A percentile compares a stretch with the other conserved stretches of the same genome.
phyloP scores from a whole-genome alignment of 2,888 invertebrate genomes.

The Catocala fraxini region DNA sequence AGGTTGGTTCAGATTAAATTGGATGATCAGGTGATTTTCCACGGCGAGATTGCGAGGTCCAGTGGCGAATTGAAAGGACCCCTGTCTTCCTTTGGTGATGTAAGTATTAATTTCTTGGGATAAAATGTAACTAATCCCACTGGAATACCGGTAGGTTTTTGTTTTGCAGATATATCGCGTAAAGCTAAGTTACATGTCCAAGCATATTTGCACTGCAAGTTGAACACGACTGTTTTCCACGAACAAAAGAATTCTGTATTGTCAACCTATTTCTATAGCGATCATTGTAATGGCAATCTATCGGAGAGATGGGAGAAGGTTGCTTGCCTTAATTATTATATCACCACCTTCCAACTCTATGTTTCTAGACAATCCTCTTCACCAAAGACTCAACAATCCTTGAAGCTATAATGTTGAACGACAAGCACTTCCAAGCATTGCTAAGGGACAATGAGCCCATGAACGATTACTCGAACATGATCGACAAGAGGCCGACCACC shows the following conservation, averaged over 20 bases:
- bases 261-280: too few species aligned
- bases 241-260: too few species aligned
- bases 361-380: conserved; percentile 92
- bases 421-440: conserved; percentile 76
- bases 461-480: conserved; percentile 53
- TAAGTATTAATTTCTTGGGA: conserved; percentile 63
- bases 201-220: too few species aligned
- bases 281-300: not conserved
- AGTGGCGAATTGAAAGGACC: conserved; percentile 91
- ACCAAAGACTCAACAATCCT: conserved; percentile 92
- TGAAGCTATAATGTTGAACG: conserved; percentile 78
- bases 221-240: too few species aligned
- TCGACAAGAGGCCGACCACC: conserved; percentile 88
- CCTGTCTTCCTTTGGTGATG: conserved; percentile 91
- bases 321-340: too few species aligned
- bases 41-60: conserved; percentile 93
- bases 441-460: conserved; percentile 75
- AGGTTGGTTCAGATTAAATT: conserved; percentile 90
- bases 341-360: not conserved
- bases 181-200: too few species aligned
- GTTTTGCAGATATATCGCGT: too few species aligned
- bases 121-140: too few species aligned
- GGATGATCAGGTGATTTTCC: conserved; percentile 91
- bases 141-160: too few species aligned
- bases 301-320: too few species aligned